phyloP scores from a whole-genome alignment of 2,888 invertebrate species.

The Omphaloscelis lunosa region DNA sequence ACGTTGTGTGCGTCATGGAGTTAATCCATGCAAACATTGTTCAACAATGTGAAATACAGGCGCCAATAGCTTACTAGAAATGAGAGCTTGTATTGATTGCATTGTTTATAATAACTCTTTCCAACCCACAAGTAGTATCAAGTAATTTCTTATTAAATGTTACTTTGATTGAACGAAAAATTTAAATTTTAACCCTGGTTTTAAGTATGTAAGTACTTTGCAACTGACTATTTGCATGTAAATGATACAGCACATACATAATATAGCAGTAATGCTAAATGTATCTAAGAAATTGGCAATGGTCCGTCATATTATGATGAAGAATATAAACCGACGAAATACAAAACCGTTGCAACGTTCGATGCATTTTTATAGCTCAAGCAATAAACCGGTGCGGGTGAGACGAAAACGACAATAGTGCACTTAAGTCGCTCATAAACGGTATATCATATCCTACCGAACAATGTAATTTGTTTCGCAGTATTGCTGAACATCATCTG shows the following conservation, averaged over 20 bases:
- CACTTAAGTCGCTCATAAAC: constrained; percentile 87
- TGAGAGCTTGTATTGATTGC: neutral
- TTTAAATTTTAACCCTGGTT: neutral
- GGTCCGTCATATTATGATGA: constrained; percentile 64
- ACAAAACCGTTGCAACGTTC: constrained; percentile 81
- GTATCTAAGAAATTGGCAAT: constrained; percentile 52
- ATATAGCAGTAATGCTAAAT: constrained; percentile 10
- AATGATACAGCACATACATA: neutral
- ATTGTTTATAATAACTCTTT: neutral
- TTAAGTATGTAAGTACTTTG: neutral
- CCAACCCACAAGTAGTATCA: neutral
- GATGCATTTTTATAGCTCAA: constrained; percentile 87
- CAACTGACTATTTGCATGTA: neutral
- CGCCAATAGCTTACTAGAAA: neutral
- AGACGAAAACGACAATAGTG: constrained; percentile 84
- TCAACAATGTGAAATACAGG: constrained; percentile 5
- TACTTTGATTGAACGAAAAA: neutral
- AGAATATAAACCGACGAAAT: constrained; percentile 74
- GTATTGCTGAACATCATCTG: constrained; percentile 64
- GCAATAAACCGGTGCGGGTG: constrained; percentile 80
- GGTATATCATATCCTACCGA: constrained; percentile 82
- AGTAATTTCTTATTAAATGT: neutral
- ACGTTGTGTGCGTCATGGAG: constrained; percentile 7
- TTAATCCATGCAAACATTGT: constrained; percentile 24
- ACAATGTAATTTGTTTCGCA: constrained; percentile 82